Base-by-base conservation (phyloP, 2,797 vertebrate species). In the Ctenopoma kingsleyae region DNA sequence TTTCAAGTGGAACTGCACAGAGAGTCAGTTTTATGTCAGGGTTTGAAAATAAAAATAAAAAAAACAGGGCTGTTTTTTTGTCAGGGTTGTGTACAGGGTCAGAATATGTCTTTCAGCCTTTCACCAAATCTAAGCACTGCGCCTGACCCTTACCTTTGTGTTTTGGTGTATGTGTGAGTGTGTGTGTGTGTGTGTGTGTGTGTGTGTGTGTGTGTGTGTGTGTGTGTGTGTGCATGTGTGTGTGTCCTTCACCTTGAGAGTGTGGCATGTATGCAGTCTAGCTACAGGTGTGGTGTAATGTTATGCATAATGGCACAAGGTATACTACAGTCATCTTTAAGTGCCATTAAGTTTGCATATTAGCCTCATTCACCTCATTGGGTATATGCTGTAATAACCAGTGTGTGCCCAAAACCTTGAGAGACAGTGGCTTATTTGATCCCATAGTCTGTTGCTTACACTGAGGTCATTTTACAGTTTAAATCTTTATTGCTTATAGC, bases 261-360 rank as follows among this genome's bases (percentile, higher is more conserved):
- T 57, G 55, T 8, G n/a, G 46, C 44, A 66, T 12, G 52, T 80
- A 69, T 22, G 66, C 43, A 50, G 57, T 80, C 43, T 57, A 71
- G 68, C 69, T 72, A 77, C 55, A 38, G 79, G 71, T 84, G 62
- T 7, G 52, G 47, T 76, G 73, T 52, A 43, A 71, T 58, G 67
- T 73, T 61, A 60, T 74, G 56, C 74, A 48, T 71, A 72, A 67
- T 77, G 69, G 60, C 46, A 59, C 43, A 60, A 71, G 73, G 76
- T 71, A 76, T 56, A 19, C 12, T 20, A 68, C 35, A 32, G 43
- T 71, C 47, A 83, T 38, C 71, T 81, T 67, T 61, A 86, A 87
- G 81, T 88, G 81, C 82, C 79, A 74, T 78, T 90, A 80, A 47
- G 63, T 84, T 87, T 80, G 78, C 81, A 88, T 80, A 85, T 85